Evolutionary conservation across 2,113 vertebrate species (phyloP).

Genomic region (Clarias macrocephalus): DNA sequence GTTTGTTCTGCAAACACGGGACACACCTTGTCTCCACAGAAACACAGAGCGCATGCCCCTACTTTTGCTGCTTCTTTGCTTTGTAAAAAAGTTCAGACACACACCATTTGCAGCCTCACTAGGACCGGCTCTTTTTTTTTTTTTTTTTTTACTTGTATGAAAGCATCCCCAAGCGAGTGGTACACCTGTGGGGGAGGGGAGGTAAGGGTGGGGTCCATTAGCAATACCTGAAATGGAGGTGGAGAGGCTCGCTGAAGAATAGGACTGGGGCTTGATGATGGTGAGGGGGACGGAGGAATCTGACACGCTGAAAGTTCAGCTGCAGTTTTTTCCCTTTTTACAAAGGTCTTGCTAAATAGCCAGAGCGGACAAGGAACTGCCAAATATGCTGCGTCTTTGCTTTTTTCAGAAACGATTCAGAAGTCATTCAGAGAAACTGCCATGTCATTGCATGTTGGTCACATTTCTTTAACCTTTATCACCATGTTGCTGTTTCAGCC

Average conservation of each 20-base stretch:
- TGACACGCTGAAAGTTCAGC: slow-evolving; percentile 9
- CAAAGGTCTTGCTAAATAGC: slow-evolving; percentile 16
- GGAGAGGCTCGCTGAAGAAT: slow-evolving; percentile 9
- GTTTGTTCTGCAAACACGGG: slow-evolving; percentile 94
- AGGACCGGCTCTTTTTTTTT: neutral
- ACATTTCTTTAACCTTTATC: neutral
- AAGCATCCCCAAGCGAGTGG: slow-evolving; percentile 73
- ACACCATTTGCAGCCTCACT: slow-evolving; percentile 52
- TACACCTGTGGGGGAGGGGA: slow-evolving; percentile 20
- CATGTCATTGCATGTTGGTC: slow-evolving; percentile 1
- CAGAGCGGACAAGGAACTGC: neutral
- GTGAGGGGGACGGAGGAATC: slow-evolving; percentile 38
- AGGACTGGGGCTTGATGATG: neutral
- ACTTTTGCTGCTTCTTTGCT: slow-evolving; percentile 71
- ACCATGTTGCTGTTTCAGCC: neutral
- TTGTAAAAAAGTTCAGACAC: slow-evolving; percentile 60
- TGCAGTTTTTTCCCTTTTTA: slow-evolving; percentile 9
- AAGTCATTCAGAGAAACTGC: slow-evolving; percentile 12
- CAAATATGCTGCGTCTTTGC: slow-evolving; percentile 8
- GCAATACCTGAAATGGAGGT: slow-evolving; percentile 35
- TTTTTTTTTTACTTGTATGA: slow-evolving; percentile 70
- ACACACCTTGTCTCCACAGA: slow-evolving; percentile 85
- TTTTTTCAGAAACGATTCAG: slow-evolving; percentile 12
- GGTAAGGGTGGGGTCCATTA: slow-evolving; percentile 35
- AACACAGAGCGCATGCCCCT: slow-evolving; percentile 68